These are phyloP conservation scores for Camptogramma bilineatum DNA, from an alignment of 2,888 invertebrate genomes.

Conservation along the genomic window DNA sequence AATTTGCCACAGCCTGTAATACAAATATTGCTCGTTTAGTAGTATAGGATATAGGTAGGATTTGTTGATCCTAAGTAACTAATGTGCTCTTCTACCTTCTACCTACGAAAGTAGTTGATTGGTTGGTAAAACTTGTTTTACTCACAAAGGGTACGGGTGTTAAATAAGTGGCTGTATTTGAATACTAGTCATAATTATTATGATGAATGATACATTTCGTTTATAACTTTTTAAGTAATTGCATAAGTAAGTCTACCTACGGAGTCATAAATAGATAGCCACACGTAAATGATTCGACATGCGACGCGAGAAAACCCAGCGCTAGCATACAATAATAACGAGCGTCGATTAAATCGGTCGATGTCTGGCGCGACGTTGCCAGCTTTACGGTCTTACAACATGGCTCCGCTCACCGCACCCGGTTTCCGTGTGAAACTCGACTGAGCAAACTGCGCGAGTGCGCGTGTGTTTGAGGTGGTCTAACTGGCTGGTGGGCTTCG, in stretches of 20 bases:
- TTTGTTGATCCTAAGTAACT: too few species aligned
- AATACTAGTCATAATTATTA: background rate
- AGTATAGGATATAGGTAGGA: too few species aligned
- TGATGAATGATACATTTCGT: background rate
- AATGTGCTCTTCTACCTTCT: too few species aligned
- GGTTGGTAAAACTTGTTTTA: too few species aligned
- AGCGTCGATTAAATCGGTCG: slow-evolving; percentile 80
- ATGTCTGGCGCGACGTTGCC: slow-evolving; percentile 85
- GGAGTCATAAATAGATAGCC: slow-evolving; percentile 16
- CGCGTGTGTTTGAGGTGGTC: slow-evolving; percentile 73
- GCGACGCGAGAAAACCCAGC: slow-evolving; percentile 61
- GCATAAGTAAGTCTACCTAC: background rate
- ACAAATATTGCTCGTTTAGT: too few species aligned
- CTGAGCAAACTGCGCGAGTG: slow-evolving; percentile 70
- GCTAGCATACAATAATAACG: slow-evolving; percentile 51
- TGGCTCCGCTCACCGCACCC: slow-evolving; percentile 82
- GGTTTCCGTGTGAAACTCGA: slow-evolving; percentile 85
- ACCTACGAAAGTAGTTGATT: too few species aligned
- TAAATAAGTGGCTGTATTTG: too few species aligned
- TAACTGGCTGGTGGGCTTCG: slow-evolving; percentile 50
- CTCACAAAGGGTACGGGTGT: too few species aligned
- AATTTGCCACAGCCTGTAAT: too few species aligned
- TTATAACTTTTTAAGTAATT: slow-evolving; percentile 1
- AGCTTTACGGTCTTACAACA: slow-evolving; percentile 80
- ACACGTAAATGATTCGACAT: slow-evolving; percentile 28